Conservation (phyloP, 2,113 vertebrate species). For the Rhinoptilus africanus region DNA sequence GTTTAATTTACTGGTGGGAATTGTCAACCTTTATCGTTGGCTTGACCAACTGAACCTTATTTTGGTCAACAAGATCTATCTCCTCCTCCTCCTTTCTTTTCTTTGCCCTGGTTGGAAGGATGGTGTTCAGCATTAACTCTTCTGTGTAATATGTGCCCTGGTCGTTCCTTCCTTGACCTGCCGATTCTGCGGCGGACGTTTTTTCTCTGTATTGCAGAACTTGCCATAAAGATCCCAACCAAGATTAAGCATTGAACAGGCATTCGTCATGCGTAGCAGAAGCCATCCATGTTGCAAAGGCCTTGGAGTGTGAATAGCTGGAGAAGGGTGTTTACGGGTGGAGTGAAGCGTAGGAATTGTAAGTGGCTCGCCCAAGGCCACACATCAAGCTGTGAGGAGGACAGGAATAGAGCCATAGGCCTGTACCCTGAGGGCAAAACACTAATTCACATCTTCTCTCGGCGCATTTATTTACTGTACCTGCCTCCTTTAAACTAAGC, state of each 20-base stretch:
- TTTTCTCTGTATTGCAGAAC: not conserved
- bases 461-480: not conserved
- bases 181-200: not conserved
- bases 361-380: not conserved
- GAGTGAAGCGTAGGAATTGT: not conserved
- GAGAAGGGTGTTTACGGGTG: not conserved
- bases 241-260: not conserved
- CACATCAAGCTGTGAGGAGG: not conserved
- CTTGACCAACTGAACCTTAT: not conserved
- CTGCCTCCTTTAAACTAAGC: not conserved
- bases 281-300: not conserved
- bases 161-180: not conserved
- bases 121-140: not conserved
- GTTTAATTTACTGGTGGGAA: not conserved
- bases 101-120: not conserved
- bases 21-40: not conserved
- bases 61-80: not conserved
- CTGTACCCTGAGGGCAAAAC: not conserved
- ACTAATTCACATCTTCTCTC: not conserved
- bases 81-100: not conserved
- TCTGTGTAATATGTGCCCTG: accelerated
- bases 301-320: not conserved
- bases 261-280: accelerated
- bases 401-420: not conserved
- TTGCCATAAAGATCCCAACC: not conserved